Evolutionary conservation across 2,113 vertebrate species (phyloP).

Genomic region (Tachysurus vachellii): DNA sequence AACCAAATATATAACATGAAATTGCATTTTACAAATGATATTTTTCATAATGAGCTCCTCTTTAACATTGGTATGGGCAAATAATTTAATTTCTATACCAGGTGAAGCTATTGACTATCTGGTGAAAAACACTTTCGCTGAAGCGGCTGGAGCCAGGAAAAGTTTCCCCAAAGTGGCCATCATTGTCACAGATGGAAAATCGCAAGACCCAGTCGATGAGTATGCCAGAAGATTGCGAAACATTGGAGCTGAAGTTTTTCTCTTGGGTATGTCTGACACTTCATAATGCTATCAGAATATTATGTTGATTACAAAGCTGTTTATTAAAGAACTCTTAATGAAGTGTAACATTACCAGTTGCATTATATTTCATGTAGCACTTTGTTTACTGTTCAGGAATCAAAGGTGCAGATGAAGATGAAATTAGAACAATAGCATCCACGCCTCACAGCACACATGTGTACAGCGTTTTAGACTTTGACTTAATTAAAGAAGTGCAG

Average conservation of each 20-base stretch:
- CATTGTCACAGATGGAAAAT: constrained; percentile 98
- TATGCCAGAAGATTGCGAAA: constrained; percentile 87
- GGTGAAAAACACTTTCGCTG: constrained; percentile 87
- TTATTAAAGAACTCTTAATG: not conserved
- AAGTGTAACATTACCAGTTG: not conserved
- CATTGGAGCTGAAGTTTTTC: constrained; percentile 95
- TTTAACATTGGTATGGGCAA: not conserved
- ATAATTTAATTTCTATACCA: constrained; percentile 54
- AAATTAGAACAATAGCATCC: constrained; percentile 91
- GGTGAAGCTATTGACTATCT: constrained; percentile 94
- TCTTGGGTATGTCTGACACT: constrained; percentile 81
- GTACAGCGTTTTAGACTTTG: constrained; percentile 95
- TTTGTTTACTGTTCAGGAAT: constrained; percentile 79
- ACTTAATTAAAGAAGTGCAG: constrained; percentile 89
- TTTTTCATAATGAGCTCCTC: not conserved
- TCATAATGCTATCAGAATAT: constrained; percentile 37
- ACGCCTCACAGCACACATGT: constrained; percentile 86
- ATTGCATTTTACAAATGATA: not conserved
- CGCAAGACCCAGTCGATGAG: constrained; percentile 93
- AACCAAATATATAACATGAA: not conserved
- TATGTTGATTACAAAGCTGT: constrained; percentile 33
- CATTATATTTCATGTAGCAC: constrained; percentile 12
- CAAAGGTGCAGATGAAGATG: constrained; percentile 96
- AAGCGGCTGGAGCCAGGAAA: constrained; percentile 88
- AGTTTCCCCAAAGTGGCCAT: constrained; percentile 94